Evolutionary conservation across 2,888 invertebrate species (phyloP), one percentile per base, ranked within the genome.

Genomic region (Cheilosia variabilis): DNA sequence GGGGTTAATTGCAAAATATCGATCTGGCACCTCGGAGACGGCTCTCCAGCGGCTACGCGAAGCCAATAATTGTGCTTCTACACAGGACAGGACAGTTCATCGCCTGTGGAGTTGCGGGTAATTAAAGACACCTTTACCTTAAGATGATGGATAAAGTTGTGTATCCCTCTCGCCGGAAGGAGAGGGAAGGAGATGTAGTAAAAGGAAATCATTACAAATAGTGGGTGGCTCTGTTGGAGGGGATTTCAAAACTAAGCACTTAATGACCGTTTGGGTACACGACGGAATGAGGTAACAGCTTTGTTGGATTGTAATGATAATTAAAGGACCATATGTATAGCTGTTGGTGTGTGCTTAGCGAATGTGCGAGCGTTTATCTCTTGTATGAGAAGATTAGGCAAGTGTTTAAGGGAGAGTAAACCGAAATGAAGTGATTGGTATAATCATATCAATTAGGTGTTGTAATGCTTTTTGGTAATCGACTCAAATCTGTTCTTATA

Each of bases 1-100:
- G 34, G 47, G 69, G 69, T 72, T 84, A 75, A 80, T 84, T 84
- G 58, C 75, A 65, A 84, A 80, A 60, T 84, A 84, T 84, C 75
- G 80, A 84, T 80, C 69, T 17, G 2, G 7, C 15, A 58, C 27
- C 27, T 50, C 34, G 6, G 45, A 15, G 2, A 41, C 15, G 10
- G 31, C 4, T n/a, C 31, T 24, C 52, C 50, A 22, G 15, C 9
- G 22, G 57, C 22, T 47, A 43, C 55, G 9, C 31, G 55, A 43
- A 69, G 27, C 19, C 27, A 37, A 57, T 37, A 55, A 17, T 2
- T 31, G 45, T 69, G 45, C 22, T 52, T n/a, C 13, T 34, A 2
- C 52, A 45, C 7, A 37, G 22, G 6, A 45, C 7, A 37, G 22
- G 6, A 27, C 19, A 62, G 31, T 45, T 41, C 27, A 41, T 41